phyloP scores from a whole-genome alignment of 2,113 vertebrate species.

The Aix galericulata region DNA sequence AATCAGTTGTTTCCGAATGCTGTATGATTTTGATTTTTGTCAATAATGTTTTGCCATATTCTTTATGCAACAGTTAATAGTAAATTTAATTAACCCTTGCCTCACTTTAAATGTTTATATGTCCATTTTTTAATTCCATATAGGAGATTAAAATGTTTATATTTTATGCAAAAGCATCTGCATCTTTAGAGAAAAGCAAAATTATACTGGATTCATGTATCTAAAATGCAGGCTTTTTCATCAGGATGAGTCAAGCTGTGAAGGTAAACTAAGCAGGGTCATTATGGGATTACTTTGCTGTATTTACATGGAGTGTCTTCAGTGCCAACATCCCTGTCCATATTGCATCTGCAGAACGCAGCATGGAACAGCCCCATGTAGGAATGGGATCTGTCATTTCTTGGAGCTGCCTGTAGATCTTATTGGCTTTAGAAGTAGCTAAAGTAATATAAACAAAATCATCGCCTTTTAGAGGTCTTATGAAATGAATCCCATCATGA shows the following conservation, averaged over 20 bases:
- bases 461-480: not conserved
- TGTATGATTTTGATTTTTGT: not conserved
- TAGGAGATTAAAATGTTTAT: not conserved
- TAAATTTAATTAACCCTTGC: not conserved
- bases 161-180: not conserved
- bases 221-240: not conserved
- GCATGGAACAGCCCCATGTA: not conserved
- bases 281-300: not conserved
- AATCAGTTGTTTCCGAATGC: not conserved
- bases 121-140: not conserved
- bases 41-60: not conserved
- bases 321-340: no score
- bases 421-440: not conserved
- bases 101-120: not conserved
- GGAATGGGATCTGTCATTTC: not conserved
- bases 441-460: not conserved
- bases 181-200: not conserved
- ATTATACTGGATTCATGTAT: not conserved
- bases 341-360: not conserved
- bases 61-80: not conserved
- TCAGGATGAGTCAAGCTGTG: not conserved
- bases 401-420: not conserved
- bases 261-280: not conserved
- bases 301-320: no score
- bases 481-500: not conserved